Base-by-base conservation (phyloP, 1,140 invertebrate species). In the Tetragnatha versicolor region DNA sequence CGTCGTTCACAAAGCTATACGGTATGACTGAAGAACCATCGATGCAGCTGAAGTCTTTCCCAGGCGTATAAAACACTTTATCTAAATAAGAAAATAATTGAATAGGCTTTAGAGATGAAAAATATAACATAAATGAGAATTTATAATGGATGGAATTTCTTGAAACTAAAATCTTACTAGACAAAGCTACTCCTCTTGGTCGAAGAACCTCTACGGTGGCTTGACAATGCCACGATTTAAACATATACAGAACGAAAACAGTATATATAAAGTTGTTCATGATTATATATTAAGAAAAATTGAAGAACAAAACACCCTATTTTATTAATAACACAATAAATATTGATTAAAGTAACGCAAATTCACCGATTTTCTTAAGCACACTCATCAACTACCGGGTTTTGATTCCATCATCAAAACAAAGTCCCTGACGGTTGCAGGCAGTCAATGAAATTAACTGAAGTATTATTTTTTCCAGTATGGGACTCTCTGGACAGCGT, bases 1-100 rank as follows among this genome's bases (percentile, higher is more conserved):
- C 95, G 86, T 99, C 98, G 87, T 99, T 99, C 22, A 98, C 91
- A 83, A 92, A 90, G 29, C 88, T 87, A 86, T 94, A 97, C 1
- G 94, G 92, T 84, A 99, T 92, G 1, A 89, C 89, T 79, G 89
- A 87, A 78, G 91, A 93, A 17, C 94, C 94, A 89, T 98, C 95
- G 68, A 98, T 89, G 86, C 96, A 98, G 39, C 90, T 91, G 87
- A 97, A 98, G 83, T 94, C 91, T 81, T 83, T 73, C 27, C 68
- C 78, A 47, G 82, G 80, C 35, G 83, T 80, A 78, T 86, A 88
- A 35, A 88, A 84, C 7, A 83, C 20, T 49, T 83, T 83, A 39
- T 81, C 81, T 83, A 31, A 31, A 63, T 66, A 55, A 65, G 35
- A 78, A 55, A 25, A 29, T 55, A 35, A 37, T n/a, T 37, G 2